These are phyloP conservation scores for Sterrhoptilus dennistouni DNA, from an alignment of 2,113 vertebrate species.

Conservation along the genomic window DNA sequence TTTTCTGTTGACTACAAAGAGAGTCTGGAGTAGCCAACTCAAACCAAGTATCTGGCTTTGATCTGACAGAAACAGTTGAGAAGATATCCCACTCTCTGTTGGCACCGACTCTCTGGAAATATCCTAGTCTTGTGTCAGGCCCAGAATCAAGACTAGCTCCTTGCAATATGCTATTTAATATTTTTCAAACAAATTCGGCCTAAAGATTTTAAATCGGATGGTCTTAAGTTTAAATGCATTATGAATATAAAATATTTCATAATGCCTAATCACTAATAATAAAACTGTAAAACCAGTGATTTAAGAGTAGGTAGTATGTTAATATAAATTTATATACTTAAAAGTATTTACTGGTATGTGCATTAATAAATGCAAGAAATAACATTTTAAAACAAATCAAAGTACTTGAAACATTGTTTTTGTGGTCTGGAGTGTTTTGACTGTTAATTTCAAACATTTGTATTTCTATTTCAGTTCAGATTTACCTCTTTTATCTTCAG, in stretches of 20 bases:
- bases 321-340: not conserved
- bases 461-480: not conserved
- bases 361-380: not conserved
- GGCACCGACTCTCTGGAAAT: not conserved
- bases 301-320: not conserved
- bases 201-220: not conserved
- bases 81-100: not conserved
- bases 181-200: not conserved
- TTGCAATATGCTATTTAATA: not conserved
- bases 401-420: not conserved
- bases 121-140: not conserved
- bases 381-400: not conserved
- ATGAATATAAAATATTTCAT: not conserved
- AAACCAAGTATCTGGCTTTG: not conserved
- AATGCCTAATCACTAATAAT: not conserved
- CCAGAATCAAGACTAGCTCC: not conserved
- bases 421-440: not conserved
- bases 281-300: not conserved
- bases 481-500: not conserved
- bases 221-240: not conserved
- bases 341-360: not conserved
- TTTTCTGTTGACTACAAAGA: not conserved
- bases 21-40: not conserved
- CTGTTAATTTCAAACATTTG: not conserved
- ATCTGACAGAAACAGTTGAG: not conserved